phyloP scores from a whole-genome alignment of 2,888 invertebrate genomes.

The Pherbina coryleti region DNA sequence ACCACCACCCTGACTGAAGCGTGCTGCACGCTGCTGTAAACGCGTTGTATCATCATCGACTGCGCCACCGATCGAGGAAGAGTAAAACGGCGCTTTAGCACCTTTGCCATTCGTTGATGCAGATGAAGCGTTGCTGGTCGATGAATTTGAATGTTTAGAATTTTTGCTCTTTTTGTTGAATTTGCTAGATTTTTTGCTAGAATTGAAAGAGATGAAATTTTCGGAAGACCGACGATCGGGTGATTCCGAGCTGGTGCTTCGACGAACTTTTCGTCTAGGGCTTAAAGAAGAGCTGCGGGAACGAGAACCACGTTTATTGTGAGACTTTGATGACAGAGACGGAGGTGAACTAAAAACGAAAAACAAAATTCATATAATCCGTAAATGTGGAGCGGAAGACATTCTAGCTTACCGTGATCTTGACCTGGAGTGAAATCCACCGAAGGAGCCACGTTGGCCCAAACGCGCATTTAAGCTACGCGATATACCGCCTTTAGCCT shows the following conservation, averaged over 20 bases:
- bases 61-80: conserved; percentile 77
- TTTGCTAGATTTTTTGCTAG: conserved; percentile 66
- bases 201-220: conserved; percentile 62
- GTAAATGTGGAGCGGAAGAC: background rate
- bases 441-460: conserved; percentile 69
- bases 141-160: conserved; percentile 33
- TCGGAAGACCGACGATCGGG: conserved; percentile 68
- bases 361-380: background rate
- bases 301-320: conserved; percentile 58
- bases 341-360: conserved; percentile 58
- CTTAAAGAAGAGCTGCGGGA: conserved; percentile 69
- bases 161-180: conserved; percentile 66
- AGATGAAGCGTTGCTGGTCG: conserved; percentile 55
- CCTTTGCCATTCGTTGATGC: conserved; percentile 62
- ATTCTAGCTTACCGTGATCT: conserved; percentile 61
- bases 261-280: conserved; percentile 71
- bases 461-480: conserved; percentile 73
- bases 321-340: conserved; percentile 56
- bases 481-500: conserved; percentile 70
- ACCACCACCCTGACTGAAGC: conserved; percentile 74
- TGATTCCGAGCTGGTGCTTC: conserved; percentile 61
- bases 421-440: conserved; percentile 65
- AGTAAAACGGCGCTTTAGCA: conserved; percentile 73
- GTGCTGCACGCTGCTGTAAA: conserved; percentile 88
- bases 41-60: conserved; percentile 82